Evolutionary conservation across 2,113 vertebrate species (phyloP).

Genomic region (Sapajus apella): DNA sequence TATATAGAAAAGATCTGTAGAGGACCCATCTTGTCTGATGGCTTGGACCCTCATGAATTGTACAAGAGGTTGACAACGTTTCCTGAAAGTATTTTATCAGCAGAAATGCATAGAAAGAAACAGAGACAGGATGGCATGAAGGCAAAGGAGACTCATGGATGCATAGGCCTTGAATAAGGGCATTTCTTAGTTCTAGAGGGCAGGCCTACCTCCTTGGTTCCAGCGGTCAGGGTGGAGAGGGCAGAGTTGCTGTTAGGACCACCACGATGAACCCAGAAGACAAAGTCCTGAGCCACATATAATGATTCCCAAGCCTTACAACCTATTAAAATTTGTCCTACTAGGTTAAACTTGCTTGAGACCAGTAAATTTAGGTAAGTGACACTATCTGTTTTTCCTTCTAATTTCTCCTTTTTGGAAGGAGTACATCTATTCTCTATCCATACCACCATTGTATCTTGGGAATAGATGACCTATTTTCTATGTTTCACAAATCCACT

Average conservation of each 20-base stretch:
- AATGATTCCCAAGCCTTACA: not conserved
- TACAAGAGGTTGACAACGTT: not conserved
- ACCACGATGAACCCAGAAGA: not conserved
- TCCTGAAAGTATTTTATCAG: not conserved
- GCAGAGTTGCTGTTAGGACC: not conserved
- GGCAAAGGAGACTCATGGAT: not conserved
- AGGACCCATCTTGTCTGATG: not conserved
- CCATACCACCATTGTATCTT: not conserved
- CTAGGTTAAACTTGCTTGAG: not conserved
- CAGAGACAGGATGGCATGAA: not conserved
- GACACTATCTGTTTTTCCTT: not conserved
- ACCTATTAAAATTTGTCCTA: not conserved
- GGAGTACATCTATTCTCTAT: not conserved
- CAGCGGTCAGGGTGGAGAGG: not conserved
- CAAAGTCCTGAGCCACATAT: not conserved
- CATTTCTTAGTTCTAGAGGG: not conserved
- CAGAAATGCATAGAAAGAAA: not conserved
- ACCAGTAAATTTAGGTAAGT: not conserved
- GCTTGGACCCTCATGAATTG: not conserved
- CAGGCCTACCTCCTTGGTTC: not conserved
- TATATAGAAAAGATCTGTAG: not conserved
- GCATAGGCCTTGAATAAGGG: not conserved
- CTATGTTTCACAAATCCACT: not conserved
- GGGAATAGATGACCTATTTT: not conserved
- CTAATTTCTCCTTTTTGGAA: not conserved